Base-by-base conservation (phyloP, 1,140 invertebrate species). In the Nasonia vitripennis region DNA sequence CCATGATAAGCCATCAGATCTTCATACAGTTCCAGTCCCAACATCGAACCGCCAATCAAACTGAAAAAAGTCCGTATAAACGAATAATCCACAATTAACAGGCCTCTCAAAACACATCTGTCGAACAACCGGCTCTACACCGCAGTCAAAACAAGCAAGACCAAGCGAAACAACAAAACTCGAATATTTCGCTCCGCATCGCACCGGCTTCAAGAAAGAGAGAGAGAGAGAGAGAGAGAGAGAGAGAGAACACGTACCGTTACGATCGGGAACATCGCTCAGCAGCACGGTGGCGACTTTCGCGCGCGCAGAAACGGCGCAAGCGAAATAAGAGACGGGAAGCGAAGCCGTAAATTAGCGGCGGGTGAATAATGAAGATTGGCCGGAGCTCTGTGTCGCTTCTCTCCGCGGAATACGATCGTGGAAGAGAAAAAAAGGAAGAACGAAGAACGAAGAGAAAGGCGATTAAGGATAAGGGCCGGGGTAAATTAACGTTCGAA, bases 341-440 rank as follows among this genome's bases (percentile, higher is more conserved):
- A 86, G 86, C 83, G 27, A 73, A 70, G 68, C 62, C 78, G 81
- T 86, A 88, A 88, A 87, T 87, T 87, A 80, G 75, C 62, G 20
- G 14, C 48, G 55, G n/a, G 55, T 87, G 81, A 87, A 71, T 87
- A 89, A 88, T 87, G 86, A 79, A 67, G 51, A 82, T 74, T 79
- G 31, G 71, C 73, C 75, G 81, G 27, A 67, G 45, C 86, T 78
- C 55, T 34, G 70, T 37, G 10, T 10, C 55, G 55, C 55, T 62
- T 27, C 27, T 62, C 55, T 20, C 17, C 55, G 55, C 55, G 55
- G 17, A 62, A 62, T 62, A 62, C 20, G 6, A n/a, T 62, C 14
- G 23, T 11, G 37, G 27, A 37, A 74, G 34, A 37, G 34, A 37
- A 37, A 37, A 37, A 0, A 37, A 37, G 37, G 62, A 67, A 17